Percentiles rank a stretch among this genome's conserved stretches.
Evolutionary conservation across 2,888 invertebrate genomes (phyloP).

Genomic region (Harpalus rubripes): DNA sequence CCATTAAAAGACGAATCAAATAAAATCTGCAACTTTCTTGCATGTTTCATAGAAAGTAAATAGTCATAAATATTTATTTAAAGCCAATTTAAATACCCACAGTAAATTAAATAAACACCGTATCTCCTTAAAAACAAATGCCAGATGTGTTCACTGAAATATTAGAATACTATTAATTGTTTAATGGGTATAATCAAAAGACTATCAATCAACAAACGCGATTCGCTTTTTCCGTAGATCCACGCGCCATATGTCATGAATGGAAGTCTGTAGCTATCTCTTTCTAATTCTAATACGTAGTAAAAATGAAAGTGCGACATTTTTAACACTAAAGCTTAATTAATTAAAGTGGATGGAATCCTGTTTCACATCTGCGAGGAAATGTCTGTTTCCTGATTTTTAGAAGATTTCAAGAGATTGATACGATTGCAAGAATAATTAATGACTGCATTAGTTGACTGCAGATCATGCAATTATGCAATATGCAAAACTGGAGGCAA

Average conservation of each 20-base stretch:
- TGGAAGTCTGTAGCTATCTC: slow-evolving; percentile 1
- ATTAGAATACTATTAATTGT: slow-evolving; percentile 1
- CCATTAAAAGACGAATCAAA: background rate
- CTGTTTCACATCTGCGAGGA: slow-evolving; percentile 4
- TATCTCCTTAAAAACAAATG: background rate
- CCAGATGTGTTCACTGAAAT: background rate
- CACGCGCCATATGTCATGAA: slow-evolving; percentile 11
- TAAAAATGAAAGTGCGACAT: slow-evolving; percentile 6
- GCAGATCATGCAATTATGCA: too few species aligned
- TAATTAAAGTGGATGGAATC: slow-evolving; percentile 7
- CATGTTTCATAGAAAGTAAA: slow-evolving; percentile 8
- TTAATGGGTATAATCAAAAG: background rate
- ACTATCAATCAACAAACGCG: slow-evolving; percentile 20
- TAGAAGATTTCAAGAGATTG: too few species aligned
- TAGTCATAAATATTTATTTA: background rate
- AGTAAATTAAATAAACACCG: background rate
- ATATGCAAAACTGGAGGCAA: too few species aligned
- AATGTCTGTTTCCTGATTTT: slow-evolving; percentile 15
- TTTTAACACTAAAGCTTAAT: background rate
- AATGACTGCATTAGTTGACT: too few species aligned
- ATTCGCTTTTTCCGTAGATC: slow-evolving; percentile 1
- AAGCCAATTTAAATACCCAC: background rate
- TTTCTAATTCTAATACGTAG: background rate
- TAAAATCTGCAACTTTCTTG: background rate
- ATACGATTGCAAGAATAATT: too few species aligned